Percentiles rank a stretch among this genome's conserved stretches.
phyloP scores from a whole-genome alignment of 1,140 invertebrate genomes.

The Brachionus paranguensis region DNA sequence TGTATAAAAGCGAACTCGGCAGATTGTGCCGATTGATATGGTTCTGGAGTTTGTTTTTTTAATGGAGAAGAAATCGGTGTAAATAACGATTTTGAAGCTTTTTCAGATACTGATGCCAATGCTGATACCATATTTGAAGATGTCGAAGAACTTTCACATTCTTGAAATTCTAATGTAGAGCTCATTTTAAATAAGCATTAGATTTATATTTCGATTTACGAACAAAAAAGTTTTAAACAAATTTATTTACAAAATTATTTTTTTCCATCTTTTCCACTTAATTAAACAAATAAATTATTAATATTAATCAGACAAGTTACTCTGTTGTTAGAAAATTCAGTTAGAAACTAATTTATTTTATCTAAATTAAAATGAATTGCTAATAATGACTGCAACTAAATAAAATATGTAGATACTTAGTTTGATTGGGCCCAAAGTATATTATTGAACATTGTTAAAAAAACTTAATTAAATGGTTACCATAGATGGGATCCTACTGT shows the following conservation, averaged over 20 bases:
- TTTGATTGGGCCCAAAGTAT: background rate
- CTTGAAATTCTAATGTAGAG: background rate
- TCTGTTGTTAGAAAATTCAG: too few relatives aligned
- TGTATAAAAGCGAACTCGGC: background rate
- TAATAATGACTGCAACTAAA: background rate
- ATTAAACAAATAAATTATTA: too few relatives aligned
- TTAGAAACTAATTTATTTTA: background rate
- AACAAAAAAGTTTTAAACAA: too few relatives aligned
- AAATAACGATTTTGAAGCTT: background rate
- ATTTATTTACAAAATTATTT: too few relatives aligned
- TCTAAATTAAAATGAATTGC: background rate
- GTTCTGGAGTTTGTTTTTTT: background rate
- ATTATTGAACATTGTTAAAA: background rate
- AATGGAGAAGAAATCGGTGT: background rate
- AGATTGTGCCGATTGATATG: background rate
- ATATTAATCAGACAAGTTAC: too few relatives aligned
- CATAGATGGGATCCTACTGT: too few relatives aligned
- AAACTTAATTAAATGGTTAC: too few relatives aligned
- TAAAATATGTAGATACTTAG: too few relatives aligned
- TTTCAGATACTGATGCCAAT: background rate
- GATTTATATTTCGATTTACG: too few relatives aligned
- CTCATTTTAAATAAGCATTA: background rate
- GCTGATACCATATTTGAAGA: slow-evolving; percentile 22
- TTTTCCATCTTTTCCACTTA: too few relatives aligned
- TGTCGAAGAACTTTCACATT: background rate